Conservation (phyloP, 1,140 invertebrate species). For the Samia ricini region DNA sequence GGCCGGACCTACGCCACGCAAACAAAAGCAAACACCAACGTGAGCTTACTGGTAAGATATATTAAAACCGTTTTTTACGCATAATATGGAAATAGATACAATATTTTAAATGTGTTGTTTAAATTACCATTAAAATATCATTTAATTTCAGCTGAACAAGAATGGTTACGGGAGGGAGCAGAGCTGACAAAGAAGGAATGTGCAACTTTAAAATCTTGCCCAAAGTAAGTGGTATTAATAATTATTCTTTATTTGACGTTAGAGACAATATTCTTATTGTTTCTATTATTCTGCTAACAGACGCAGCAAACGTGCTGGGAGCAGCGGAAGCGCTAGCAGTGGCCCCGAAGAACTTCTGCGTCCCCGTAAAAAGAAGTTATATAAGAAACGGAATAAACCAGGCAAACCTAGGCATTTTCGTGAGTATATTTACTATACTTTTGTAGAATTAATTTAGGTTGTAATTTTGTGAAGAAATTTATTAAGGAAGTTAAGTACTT, state of each 20-base stretch:
- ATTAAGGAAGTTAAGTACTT: too few species aligned
- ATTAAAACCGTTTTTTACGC: too few species aligned
- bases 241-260: background rate
- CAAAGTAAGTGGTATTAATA: constrained; percentile 54
- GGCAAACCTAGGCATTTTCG: constrained; percentile 64
- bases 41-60: constrained; percentile 54
- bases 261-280: background rate
- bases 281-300: constrained; percentile 25
- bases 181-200: constrained; percentile 69
- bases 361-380: constrained; percentile 73
- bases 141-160: constrained; percentile 57
- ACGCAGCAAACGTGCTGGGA: constrained; percentile 68
- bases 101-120: background rate
- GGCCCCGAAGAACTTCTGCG: constrained; percentile 69
- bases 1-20: constrained; percentile 71
- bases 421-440: constrained; percentile 54
- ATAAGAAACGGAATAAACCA: constrained; percentile 72
- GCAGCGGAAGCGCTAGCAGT: constrained; percentile 73
- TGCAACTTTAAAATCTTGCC: constrained; percentile 60
- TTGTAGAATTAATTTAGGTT: background rate
- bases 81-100: background rate
- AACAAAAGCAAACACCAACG: constrained; percentile 75
- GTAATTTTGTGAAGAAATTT: too few species aligned
- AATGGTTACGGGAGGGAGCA: constrained; percentile 71
- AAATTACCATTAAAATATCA: background rate